Percentiles rank a stretch among this genome's conserved stretches.
These are phyloP conservation scores for Zaprionus gabonicus DNA, from an alignment of 1,140 invertebrate genomes.

Conservation along the genomic window DNA sequence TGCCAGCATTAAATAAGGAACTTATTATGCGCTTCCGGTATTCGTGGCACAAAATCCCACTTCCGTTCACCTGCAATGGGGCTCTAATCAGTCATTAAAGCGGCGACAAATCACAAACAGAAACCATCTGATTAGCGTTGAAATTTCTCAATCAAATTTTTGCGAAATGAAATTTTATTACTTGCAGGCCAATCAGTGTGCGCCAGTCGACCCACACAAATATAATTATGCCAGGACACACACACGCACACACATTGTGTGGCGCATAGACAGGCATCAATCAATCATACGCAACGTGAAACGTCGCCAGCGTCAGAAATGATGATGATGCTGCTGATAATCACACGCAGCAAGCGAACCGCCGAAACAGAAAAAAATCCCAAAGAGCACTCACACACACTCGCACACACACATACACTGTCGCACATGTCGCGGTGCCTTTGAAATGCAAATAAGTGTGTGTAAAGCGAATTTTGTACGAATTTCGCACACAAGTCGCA, in stretches of 20 bases:
- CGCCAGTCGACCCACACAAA: conserved; percentile 30
- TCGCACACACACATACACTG: conserved; percentile 1
- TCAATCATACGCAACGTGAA: conserved; percentile 75
- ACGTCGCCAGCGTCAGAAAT: conserved; percentile 54
- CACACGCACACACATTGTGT: conserved; percentile 10
- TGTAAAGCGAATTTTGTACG: conserved; percentile 60
- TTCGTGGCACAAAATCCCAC: neutral
- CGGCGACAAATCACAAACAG: conserved; percentile 4
- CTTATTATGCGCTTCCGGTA: neutral
- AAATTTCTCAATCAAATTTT: conserved; percentile 42
- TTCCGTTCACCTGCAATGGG: neutral
- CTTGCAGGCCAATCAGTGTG: conserved; percentile 38
- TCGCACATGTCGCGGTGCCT: conserved; percentile 16
- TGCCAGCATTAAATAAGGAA: neutral
- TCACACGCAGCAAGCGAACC: conserved; percentile 36
- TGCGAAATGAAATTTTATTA: conserved; percentile 8
- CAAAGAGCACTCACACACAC: neutral
- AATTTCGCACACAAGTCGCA: conserved; percentile 53
- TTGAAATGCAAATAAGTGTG: conserved; percentile 66
- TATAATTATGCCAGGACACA: conserved; percentile 43
- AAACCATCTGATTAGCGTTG: conserved; percentile 26
- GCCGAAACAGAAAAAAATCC: conserved; percentile 9
- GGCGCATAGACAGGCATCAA: conserved; percentile 47
- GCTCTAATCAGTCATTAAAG: neutral
- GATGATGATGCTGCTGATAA: conserved; percentile 54